Conservation (phyloP, 1,140 invertebrate genomes). For the Saccostrea echinata region DNA sequence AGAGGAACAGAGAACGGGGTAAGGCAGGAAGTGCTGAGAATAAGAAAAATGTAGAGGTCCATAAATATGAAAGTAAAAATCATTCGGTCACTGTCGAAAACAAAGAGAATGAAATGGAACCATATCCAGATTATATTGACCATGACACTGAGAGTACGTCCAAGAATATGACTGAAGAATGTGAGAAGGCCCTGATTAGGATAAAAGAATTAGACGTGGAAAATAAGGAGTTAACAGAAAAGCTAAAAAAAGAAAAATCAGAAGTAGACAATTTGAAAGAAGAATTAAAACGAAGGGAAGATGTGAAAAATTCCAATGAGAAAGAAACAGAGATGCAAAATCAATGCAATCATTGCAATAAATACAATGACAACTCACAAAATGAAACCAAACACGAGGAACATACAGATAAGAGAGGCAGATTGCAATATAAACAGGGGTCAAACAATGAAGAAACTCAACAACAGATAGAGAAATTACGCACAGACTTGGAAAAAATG, state of each 20-base stretch:
- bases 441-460: no score
- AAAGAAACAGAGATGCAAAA: not conserved
- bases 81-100: no score
- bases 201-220: not conserved
- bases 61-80: no score
- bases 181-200: no score
- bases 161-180: no score
- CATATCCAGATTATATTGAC: no score
- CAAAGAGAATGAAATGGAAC: no score
- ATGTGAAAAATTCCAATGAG: not conserved
- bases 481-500: not conserved
- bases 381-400: not conserved
- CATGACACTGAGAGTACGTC: no score
- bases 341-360: not conserved
- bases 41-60: no score
- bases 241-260: not conserved
- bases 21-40: no score
- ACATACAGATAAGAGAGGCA: not conserved
- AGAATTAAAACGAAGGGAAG: not conserved
- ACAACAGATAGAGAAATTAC: not conserved
- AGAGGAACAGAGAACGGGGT: no score
- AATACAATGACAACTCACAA: not conserved
- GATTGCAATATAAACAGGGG: no score
- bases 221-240: not conserved
- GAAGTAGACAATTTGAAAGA: not conserved